Evolutionary conservation across 2,888 invertebrate species (phyloP), one percentile per base, ranked within the genome.

Genomic region (Campoplex nolae): DNA sequence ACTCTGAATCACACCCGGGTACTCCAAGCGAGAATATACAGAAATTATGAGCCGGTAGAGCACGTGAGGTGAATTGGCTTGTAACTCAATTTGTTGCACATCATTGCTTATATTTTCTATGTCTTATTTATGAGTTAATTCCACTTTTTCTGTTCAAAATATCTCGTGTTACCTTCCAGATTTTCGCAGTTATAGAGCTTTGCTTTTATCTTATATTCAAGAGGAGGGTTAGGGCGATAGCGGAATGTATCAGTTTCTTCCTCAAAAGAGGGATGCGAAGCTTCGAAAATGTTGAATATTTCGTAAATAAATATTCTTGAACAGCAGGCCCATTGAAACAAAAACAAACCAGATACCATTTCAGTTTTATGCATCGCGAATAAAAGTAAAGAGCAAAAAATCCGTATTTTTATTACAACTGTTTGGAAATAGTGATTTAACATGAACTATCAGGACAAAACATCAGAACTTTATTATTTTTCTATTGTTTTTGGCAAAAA

Each of bases 11-110:
- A 42, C 67, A 48, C 51, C 42, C 56, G 32, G 65, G 48, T 65
- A 68, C 54, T 78, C 73, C 67, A 28, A 51, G 74, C 45, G 67
- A 56, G 42, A 73, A 78, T 65, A 78, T 38, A 65, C 35, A 54
- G 51, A 32, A 56, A 67, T 67, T 71, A 73, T 77, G 73, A 58
- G 54, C 67, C 70, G 18, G 23, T 38, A 18, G 11, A 65, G 65
- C 54, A 67, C 74, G 68, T 79, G 67, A 45, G 51, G 74, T 79
- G 56, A 84, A 73, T 83, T 67, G 42, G 76, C n/a, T 42, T 67
- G 73, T 76, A 77, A 86, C 73, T 83, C 83, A 86, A 80, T 86
- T 86, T 83, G 54, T 54, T 35, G 32, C 23, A 56, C 56, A 42
- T 35, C 45, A 68, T 35, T 67, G 35, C 23, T 51, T 35, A 11